A percentile compares a stretch with the other conserved stretches of the same genome.
phyloP scores from a whole-genome alignment of 2,888 invertebrate species.

The Microplitis deprimator region DNA sequence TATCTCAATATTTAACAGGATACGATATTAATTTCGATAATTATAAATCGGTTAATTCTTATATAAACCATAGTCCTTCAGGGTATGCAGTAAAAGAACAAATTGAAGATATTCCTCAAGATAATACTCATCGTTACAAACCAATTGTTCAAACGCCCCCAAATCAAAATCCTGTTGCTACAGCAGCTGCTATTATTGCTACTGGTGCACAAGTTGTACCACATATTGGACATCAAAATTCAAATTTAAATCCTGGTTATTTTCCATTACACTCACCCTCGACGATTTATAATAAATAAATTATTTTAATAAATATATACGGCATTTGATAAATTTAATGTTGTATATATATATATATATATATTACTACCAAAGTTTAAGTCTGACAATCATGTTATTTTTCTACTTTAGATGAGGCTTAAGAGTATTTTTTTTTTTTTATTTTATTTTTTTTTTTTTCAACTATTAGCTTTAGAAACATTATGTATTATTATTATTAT shows the following conservation, averaged over 20 bases:
- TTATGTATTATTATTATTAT: no score
- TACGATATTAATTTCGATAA: background rate
- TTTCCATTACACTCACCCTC: background rate
- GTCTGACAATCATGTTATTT: no score
- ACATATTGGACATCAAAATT: conserved; percentile 3
- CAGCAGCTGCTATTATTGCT: conserved; percentile 17
- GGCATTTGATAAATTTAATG: background rate
- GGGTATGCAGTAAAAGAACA: conserved; percentile 63
- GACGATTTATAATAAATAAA: background rate
- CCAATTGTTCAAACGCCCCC: conserved; percentile 38
- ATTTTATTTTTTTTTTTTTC: no score
- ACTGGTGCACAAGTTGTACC: conserved; percentile 14
- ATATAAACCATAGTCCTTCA: conserved; percentile 43
- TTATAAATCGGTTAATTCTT: background rate
- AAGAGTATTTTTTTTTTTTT: no score
- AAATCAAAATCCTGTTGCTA: background rate
- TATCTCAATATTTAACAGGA: background rate
- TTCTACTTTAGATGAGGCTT: no score
- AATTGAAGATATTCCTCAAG: conserved; percentile 53
- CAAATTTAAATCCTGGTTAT: background rate
- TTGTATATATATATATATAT: background rate
- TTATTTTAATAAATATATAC: background rate
- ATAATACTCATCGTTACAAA: conserved; percentile 52
- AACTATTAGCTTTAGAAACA: no score
- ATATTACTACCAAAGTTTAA: no score